Conservation (phyloP, 2,797 vertebrate genomes). For the Remorina albescens region DNA sequence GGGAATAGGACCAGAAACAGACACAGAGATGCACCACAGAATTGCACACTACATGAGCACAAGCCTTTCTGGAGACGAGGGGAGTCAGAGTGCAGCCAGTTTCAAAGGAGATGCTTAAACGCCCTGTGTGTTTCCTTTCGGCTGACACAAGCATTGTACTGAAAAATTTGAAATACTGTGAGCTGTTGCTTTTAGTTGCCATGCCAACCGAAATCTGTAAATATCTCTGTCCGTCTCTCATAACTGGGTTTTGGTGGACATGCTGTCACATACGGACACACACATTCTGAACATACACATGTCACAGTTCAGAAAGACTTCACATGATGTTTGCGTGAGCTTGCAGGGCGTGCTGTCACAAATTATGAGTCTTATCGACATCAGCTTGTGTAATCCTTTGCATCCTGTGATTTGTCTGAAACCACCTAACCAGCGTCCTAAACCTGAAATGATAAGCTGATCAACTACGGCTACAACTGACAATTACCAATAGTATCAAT, state of each 20-base stretch:
- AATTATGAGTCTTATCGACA: not conserved
- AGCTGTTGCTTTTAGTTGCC: conserved; percentile 82
- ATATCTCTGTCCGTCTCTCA: conserved; percentile 73
- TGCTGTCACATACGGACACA: not conserved
- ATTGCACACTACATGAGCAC: conserved; percentile 35
- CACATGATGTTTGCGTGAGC: conserved; percentile 15
- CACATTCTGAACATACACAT: not conserved
- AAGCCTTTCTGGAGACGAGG: conserved; percentile 27
- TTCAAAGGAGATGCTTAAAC: conserved; percentile 54
- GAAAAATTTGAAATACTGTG: conserved; percentile 63
- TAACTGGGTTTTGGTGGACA: conserved; percentile 61
- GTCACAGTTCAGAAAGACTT: conserved; percentile 16
- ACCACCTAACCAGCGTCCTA: not conserved
- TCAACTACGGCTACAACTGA: not conserved
- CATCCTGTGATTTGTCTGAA: not conserved
- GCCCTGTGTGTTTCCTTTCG: conserved; percentile 42
- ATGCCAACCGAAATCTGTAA: conserved; percentile 83
- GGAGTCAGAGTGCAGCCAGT: conserved; percentile 49
- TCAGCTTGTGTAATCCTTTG: not conserved
- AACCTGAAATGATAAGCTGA: not conserved
- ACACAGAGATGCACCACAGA: conserved; percentile 64
- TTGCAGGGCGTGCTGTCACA: not conserved
- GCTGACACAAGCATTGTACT: conserved; percentile 55
- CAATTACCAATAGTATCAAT: not conserved
- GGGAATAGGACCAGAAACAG: conserved; percentile 67